Percentiles rank a stretch among this genome's conserved stretches.
Evolutionary conservation across 2,888 invertebrate genomes (phyloP).

Genomic region (Lamproptera curius): DNA sequence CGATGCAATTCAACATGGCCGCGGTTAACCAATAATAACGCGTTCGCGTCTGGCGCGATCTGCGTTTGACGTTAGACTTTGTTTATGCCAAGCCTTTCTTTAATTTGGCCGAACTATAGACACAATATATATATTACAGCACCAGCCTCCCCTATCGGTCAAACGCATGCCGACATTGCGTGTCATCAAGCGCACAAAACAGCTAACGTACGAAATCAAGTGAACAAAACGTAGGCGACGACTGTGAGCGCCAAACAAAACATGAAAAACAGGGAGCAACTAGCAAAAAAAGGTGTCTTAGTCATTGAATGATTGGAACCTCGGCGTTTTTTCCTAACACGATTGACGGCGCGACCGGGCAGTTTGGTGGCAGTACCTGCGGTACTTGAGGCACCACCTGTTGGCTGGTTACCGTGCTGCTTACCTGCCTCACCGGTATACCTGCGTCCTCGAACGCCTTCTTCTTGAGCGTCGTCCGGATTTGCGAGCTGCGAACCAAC

Average conservation of each 20-base stretch:
- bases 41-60: too few species aligned
- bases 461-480: constrained; percentile 89
- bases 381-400: constrained; percentile 40
- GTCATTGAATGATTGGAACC: constrained; percentile 70
- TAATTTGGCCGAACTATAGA: too few species aligned
- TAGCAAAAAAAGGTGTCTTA: constrained; percentile 32
- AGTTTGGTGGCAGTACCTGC: constrained; percentile 53
- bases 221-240: constrained; percentile 38
- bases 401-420: constrained; percentile 67
- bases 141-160: too few species aligned
- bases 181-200: too few species aligned
- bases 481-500: constrained; percentile 94
- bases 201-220: constrained; percentile 48
- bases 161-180: too few species aligned
- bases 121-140: too few species aligned
- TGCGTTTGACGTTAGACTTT: too few species aligned
- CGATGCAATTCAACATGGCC: too few species aligned
- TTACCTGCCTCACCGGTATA: constrained; percentile 83
- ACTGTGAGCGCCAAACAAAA: not conserved
- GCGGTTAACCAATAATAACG: too few species aligned
- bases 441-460: constrained; percentile 94
- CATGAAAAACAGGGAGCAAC: constrained; percentile 36
- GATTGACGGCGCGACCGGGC: constrained; percentile 53
- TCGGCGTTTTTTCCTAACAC: constrained; percentile 76
- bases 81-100: too few species aligned